These are phyloP conservation scores for Actinia equina DNA, from an alignment of 64 coral and sea anemone genomes.

Conservation along the genomic window DNA sequence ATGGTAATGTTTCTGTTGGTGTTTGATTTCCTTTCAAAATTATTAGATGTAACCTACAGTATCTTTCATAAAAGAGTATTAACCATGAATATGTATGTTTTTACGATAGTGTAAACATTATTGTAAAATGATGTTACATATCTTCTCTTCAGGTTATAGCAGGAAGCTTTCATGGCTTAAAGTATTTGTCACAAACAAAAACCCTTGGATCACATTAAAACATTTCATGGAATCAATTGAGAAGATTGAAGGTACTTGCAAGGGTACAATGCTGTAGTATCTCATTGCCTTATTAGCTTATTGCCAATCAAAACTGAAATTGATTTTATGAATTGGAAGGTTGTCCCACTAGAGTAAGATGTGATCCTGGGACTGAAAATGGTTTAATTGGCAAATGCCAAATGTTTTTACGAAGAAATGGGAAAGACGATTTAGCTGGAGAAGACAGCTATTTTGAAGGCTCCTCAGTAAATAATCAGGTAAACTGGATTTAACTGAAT, in stretches of 20 bases:
- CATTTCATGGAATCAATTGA: slow-evolving; percentile 6
- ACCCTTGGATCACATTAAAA: slow-evolving; percentile 26
- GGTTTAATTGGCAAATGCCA: slow-evolving; percentile 16
- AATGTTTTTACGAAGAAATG: slow-evolving; percentile 37
- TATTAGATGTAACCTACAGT: slow-evolving; percentile 13
- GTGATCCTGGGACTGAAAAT: slow-evolving; percentile 34
- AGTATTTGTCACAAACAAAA: slow-evolving; percentile 38
- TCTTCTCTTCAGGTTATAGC: slow-evolving; percentile 21
- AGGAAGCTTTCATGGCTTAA: slow-evolving; percentile 12
- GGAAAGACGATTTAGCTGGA: not conserved
- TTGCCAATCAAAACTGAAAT: slow-evolving; percentile 7
- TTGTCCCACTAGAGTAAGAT: slow-evolving; percentile 20
- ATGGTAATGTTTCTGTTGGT: slow-evolving; percentile 28
- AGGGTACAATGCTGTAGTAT: not conserved
- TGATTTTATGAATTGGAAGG: not conserved
- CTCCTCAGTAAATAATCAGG: slow-evolving; percentile 29
- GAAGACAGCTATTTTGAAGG: not conserved
- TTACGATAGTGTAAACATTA: not conserved
- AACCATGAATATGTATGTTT: slow-evolving; percentile 7
- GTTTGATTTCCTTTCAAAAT: slow-evolving; percentile 27
- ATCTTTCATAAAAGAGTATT: slow-evolving; percentile 1
- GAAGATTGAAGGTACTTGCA: slow-evolving; percentile 16
- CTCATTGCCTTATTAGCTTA: slow-evolving; percentile 3
- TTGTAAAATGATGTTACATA: not conserved
- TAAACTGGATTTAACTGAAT: slow-evolving; percentile 4